Conservation (phyloP, 2,888 invertebrate species). For the Zhuqinia jingwanae region DNA sequence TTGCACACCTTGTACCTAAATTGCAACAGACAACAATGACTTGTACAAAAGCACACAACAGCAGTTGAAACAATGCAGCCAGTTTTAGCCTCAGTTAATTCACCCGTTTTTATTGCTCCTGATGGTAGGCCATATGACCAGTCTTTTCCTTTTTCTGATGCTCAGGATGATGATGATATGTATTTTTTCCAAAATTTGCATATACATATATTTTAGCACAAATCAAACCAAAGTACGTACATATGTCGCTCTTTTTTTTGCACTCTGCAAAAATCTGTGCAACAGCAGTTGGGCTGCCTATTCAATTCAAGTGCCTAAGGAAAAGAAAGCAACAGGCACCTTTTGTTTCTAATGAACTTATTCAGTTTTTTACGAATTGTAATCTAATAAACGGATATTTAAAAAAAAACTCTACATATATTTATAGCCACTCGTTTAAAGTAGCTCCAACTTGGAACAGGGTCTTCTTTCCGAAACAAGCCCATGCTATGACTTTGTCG, state of each 20-base stretch:
- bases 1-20: constrained; percentile 30
- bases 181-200: not conserved
- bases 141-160: not conserved
- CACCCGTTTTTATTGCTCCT: constrained; percentile 16
- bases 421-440: too few species aligned
- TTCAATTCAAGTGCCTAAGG: constrained; percentile 6
- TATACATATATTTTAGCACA: constrained; percentile 2
- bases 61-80: constrained; percentile 7
- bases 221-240: constrained; percentile 23
- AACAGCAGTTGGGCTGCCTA: constrained; percentile 26
- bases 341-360: not conserved
- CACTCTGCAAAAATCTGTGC: constrained; percentile 27
- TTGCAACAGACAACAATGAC: not conserved
- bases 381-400: not conserved
- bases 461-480: too few species aligned
- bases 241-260: constrained; percentile 18
- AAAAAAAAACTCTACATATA: not conserved
- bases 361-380: constrained; percentile 1
- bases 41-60: not conserved
- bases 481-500: too few species aligned
- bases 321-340: constrained; percentile 50
- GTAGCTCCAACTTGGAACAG: too few species aligned
- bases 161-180: not conserved
- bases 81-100: not conserved
- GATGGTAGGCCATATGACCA: constrained; percentile 60